A percentile compares a stretch with the other conserved stretches of the same genome.
These are phyloP conservation scores for Mohoua ochrocephala DNA, from an alignment of 2,113 vertebrate genomes.

Conservation along the genomic window DNA sequence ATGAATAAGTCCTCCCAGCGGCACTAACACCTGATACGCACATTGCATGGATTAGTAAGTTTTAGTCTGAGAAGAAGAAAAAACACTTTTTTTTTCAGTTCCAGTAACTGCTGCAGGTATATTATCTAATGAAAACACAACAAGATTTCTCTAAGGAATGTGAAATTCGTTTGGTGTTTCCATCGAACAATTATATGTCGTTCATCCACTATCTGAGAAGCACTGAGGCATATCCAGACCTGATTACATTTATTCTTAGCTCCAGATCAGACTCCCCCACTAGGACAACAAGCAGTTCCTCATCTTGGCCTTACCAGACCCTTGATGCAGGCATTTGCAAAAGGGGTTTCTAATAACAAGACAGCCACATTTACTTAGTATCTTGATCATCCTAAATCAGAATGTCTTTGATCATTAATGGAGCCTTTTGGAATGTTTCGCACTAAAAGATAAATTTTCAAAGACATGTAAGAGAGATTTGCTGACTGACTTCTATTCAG, in stretches of 20 bases:
- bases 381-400: conserved; percentile 35
- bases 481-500: background rate
- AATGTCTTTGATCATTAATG: background rate
- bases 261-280: background rate
- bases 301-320: background rate
- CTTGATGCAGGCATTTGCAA: background rate
- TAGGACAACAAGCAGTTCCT: background rate
- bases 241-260: conserved; percentile 41
- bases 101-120: conserved; percentile 35
- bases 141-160: conserved; percentile 58
- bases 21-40: conserved; percentile 46
- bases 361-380: background rate
- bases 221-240: conserved; percentile 24
- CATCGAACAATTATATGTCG: conserved; percentile 55
- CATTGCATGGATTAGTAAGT: conserved; percentile 47
- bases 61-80: conserved; percentile 18
- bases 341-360: background rate
- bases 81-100: background rate
- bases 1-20: conserved; percentile 34
- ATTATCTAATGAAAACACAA: conserved; percentile 61
- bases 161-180: conserved; percentile 43
- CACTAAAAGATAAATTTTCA: conserved; percentile 18
- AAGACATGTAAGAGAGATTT: background rate
- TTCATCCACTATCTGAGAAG: conserved; percentile 28
- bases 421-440: background rate